Base-by-base conservation (phyloP, 2,797 vertebrate genomes). In the Poecile montanus region DNA sequence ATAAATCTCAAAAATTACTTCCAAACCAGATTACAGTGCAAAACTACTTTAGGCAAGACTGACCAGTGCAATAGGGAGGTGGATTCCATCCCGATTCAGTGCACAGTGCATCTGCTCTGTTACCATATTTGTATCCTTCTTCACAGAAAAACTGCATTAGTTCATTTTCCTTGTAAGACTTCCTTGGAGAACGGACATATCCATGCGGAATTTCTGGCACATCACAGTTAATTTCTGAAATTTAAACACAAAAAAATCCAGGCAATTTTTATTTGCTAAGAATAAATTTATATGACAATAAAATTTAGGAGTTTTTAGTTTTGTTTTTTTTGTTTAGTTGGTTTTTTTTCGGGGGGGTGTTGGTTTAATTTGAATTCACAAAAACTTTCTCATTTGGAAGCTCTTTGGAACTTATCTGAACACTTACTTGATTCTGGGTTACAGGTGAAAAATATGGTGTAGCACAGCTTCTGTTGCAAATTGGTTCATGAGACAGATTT, bases 81-180 rank as follows among this genome's bases (percentile, higher is more conserved):
- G 96, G 96, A 85, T 26, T 89, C 96, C 96, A 96, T 78, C 96
- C 96, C 1, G 22, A 75, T 62, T 57, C 93, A 30, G 96, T 93
- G 74, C 96, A 96, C 10, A 4, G 21, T 22, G 11, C 16, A 57
- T 81, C 75, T 83, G 75, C 45, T 91, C 75, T 93, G 81, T 80
- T 72, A 26, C 68, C 25, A 0, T 89, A 36, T 21, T 20, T 85
- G 53, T 96, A 96, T 61, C 95, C 89, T 32, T 85, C 22, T 5
- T 88, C 3, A 83, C 96, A 96, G 58, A 5, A 16, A 85, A 74
- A 96, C 18, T 36, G 93, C 7, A 96, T 30, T 11, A 30, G 1
- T 17, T 96, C 96, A 57, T 30, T 83, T 50, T 92, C 82, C 58
- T 77, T 95, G 75, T 92, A 96, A 53, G 34, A 11, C 6, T 1